Evolutionary conservation across 1,140 invertebrate genomes (phyloP).

Genomic region (Zelostemma sp.): DNA sequence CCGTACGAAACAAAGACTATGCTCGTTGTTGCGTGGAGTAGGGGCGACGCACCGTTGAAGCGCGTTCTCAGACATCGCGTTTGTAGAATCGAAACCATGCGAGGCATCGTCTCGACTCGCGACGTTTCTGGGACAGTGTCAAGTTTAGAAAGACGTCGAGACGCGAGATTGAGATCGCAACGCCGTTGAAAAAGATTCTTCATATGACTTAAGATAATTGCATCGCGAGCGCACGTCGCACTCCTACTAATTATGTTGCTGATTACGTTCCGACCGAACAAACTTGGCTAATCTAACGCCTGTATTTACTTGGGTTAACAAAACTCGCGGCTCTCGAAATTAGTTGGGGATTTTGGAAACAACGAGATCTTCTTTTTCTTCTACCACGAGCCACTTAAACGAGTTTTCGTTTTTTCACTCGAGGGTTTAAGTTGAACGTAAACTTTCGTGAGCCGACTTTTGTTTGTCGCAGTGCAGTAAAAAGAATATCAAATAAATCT

Average conservation of each 20-base stretch:
- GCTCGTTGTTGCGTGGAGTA: slow-evolving; percentile 12
- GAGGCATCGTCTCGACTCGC: no score
- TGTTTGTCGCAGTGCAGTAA: no score
- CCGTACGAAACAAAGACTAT: slow-evolving; percentile 10
- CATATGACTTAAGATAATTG: slow-evolving; percentile 15
- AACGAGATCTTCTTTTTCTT: no score
- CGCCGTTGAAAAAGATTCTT: slow-evolving; percentile 9
- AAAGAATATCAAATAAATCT: no score
- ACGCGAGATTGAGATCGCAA: not conserved
- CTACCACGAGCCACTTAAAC: no score
- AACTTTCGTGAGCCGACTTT: no score
- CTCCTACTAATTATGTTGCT: slow-evolving; percentile 11
- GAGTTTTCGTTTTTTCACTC: no score
- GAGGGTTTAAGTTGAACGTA: no score
- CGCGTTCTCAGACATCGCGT: no score
- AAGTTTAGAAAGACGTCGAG: not conserved
- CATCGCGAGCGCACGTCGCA: not conserved
- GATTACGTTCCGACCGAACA: slow-evolving; percentile 10
- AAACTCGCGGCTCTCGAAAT: not conserved
- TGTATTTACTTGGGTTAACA: not conserved
- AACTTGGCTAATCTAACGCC: not conserved
- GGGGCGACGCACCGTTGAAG: not conserved
- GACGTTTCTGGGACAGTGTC: slow-evolving; percentile 10
- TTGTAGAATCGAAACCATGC: no score
- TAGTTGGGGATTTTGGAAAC: no score